Evolutionary conservation across 2,797 vertebrate species (phyloP).

Genomic region (Myotis myotis): DNA sequence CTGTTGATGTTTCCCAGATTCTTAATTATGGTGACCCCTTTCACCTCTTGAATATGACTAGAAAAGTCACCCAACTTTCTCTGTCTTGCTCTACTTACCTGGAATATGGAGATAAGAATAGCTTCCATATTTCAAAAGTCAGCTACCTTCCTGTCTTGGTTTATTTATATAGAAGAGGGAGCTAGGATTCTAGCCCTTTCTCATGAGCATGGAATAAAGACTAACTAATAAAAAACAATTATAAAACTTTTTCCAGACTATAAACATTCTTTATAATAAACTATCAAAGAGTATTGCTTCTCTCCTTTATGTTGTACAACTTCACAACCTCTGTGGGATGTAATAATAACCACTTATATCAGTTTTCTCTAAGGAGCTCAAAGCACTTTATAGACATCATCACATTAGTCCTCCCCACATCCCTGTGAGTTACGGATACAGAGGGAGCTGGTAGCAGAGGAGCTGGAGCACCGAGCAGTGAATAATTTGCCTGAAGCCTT

Average conservation of each 20-base stretch:
- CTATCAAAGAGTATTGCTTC: slow-evolving; percentile 51
- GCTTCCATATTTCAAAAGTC: neutral
- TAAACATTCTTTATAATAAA: slow-evolving; percentile 62
- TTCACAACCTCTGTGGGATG: slow-evolving; percentile 46
- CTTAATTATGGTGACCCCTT: neutral
- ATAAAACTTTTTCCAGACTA: slow-evolving; percentile 35
- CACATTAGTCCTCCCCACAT: slow-evolving; percentile 37
- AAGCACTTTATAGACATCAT: slow-evolving; percentile 49
- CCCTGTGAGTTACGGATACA: slow-evolving; percentile 3
- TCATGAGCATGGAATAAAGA: slow-evolving; percentile 28
- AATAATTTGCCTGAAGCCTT: slow-evolving; percentile 56
- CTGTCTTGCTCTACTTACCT: slow-evolving; percentile 41
- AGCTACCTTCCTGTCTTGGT: slow-evolving; percentile 22
- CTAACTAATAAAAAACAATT: slow-evolving; percentile 57
- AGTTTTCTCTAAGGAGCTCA: slow-evolving; percentile 61
- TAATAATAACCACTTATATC: slow-evolving; percentile 66
- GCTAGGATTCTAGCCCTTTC: slow-evolving; percentile 33
- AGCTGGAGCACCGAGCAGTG: neutral
- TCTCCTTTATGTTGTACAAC: slow-evolving; percentile 50
- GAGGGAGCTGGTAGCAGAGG: slow-evolving; percentile 23
- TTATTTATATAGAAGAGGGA: slow-evolving; percentile 45
- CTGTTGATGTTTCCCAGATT: neutral
- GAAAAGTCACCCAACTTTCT: slow-evolving; percentile 33
- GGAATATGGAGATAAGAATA: slow-evolving; percentile 44
- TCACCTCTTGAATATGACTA: slow-evolving; percentile 27